These are phyloP conservation scores for Aspidiotus rigidus DNA, from an alignment of 2,888 invertebrate genomes.

Conservation along the genomic window DNA sequence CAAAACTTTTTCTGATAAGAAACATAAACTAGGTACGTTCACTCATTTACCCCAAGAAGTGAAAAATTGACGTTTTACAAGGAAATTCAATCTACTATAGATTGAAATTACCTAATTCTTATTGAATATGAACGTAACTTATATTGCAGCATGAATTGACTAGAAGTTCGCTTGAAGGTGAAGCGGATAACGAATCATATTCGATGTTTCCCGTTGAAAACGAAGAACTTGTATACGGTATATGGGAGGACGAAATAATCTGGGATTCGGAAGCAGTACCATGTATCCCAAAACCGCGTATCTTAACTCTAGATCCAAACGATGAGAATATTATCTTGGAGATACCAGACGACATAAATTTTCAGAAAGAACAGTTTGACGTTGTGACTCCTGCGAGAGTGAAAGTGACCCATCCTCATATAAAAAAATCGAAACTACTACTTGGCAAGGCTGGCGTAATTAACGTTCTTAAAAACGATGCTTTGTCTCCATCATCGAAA, in stretches of 20 bases:
- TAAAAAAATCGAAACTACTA: constrained; percentile 83
- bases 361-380: constrained; percentile 51
- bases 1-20: no score
- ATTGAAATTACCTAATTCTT: no score
- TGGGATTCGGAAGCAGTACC: constrained; percentile 91
- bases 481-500: constrained; percentile 73
- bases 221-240: constrained; percentile 85
- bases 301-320: constrained; percentile 90
- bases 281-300: constrained; percentile 81
- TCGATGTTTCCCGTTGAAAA: constrained; percentile 98
- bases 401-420: constrained; percentile 86
- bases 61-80: no score
- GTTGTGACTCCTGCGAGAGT: constrained; percentile 46
- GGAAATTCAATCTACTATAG: no score
- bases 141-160: no score
- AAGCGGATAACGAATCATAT: constrained; percentile 65
- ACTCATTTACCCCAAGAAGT: no score
- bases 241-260: constrained; percentile 95
- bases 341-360: constrained; percentile 88
- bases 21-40: no score
- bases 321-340: constrained; percentile 94
- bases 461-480: constrained; percentile 85
- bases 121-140: no score
- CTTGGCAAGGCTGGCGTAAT: constrained; percentile 75
- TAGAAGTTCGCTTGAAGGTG: no score